Evolutionary conservation across 2,113 vertebrate genomes (phyloP).

Genomic region (Istiophorus platypterus): DNA sequence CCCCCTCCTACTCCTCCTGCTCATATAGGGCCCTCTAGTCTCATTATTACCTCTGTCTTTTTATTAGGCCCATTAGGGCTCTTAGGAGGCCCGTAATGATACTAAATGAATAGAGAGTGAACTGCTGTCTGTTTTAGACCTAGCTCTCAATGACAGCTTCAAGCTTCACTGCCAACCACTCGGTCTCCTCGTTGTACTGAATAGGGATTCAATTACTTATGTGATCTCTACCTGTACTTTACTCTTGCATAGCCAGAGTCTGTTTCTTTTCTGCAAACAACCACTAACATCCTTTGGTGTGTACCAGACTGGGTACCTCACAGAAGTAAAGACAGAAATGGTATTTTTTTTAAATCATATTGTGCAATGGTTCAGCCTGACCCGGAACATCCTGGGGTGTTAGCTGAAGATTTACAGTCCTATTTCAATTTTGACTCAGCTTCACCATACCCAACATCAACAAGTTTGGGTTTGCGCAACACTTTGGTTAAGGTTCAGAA

Average conservation of each 20-base stretch:
- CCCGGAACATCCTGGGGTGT: not conserved
- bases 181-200: constrained; percentile 70
- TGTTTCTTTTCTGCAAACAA: constrained; percentile 39
- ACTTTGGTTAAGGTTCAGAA: not conserved
- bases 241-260: constrained; percentile 26
- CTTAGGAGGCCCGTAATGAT: constrained; percentile 93
- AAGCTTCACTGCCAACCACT: constrained; percentile 75
- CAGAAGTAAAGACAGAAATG: constrained; percentile 1
- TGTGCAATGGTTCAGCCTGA: constrained; percentile 1
- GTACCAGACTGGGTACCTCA: not conserved
- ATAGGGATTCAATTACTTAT: constrained; percentile 66
- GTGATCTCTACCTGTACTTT: constrained; percentile 57
- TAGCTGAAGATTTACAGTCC: not conserved
- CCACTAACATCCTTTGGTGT: not conserved
- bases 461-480: too few species aligned
- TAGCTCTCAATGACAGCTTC: constrained; percentile 80
- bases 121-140: constrained; percentile 93
- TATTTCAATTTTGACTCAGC: not conserved
- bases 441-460: not conserved
- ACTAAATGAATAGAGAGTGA: constrained; percentile 97
- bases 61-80: constrained; percentile 96
- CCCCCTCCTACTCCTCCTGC: constrained; percentile 56
- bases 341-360: not conserved
- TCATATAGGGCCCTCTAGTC: constrained; percentile 87
- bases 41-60: constrained; percentile 95